These are phyloP conservation scores for Holcopasites calliopsidis DNA, from an alignment of 1,140 invertebrate species.

Conservation along the genomic window DNA sequence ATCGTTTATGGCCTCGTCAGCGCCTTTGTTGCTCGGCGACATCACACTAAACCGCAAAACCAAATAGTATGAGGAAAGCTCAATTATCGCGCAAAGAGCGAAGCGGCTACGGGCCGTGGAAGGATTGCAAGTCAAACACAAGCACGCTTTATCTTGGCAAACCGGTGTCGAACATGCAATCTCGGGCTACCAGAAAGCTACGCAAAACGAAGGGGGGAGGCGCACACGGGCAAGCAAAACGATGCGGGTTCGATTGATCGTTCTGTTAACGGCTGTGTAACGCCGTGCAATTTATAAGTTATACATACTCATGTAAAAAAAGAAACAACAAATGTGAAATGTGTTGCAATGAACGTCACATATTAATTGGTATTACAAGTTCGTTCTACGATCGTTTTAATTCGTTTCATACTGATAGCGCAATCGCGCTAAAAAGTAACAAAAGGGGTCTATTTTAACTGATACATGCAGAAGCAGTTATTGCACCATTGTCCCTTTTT, in stretches of 20 bases:
- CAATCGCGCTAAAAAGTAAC: too few relatives aligned
- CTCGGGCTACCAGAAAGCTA: neutral
- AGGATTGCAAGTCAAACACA: constrained; percentile 1
- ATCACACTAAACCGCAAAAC: constrained; percentile 66
- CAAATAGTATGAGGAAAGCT: constrained; percentile 34
- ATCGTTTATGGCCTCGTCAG: constrained; percentile 73
- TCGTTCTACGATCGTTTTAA: too few relatives aligned
- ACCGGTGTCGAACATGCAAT: neutral
- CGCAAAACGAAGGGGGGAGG: neutral
- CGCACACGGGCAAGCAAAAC: neutral
- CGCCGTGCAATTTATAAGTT: too few relatives aligned
- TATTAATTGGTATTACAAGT: too few relatives aligned
- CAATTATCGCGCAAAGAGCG: constrained; percentile 29
- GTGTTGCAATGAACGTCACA: too few relatives aligned
- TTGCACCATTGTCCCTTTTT: too few relatives aligned
- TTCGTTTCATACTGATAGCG: too few relatives aligned
- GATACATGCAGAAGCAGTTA: too few relatives aligned
- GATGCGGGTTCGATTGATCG: neutral
- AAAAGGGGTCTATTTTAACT: too few relatives aligned
- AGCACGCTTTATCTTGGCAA: constrained; percentile 13
- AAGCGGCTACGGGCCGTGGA: neutral
- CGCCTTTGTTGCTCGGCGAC: constrained; percentile 67
- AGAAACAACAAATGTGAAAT: too few relatives aligned
- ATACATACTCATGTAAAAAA: too few relatives aligned
- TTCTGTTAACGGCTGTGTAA: too few relatives aligned